A percentile compares a stretch with the other conserved stretches of the same genome.
phyloP scores from a whole-genome alignment of 1,140 invertebrate species.

The Probaryconus sp. region DNA sequence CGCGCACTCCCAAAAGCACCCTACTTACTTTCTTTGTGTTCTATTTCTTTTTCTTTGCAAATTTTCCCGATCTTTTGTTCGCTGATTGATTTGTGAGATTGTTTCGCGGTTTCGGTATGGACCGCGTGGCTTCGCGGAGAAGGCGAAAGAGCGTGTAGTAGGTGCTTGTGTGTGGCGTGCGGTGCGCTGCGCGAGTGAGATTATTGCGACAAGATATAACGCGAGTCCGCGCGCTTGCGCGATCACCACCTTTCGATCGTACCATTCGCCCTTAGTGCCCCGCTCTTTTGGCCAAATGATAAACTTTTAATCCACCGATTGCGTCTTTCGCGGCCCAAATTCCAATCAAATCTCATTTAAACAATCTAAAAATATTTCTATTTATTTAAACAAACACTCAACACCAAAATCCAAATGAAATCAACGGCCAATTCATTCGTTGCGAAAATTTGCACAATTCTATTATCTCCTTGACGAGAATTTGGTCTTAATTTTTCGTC shows the following conservation, averaged over 20 bases:
- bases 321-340: too few species aligned
- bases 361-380: too few species aligned
- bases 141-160: slow-evolving; percentile 64
- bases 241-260: slow-evolving; percentile 57
- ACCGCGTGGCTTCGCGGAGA: slow-evolving; percentile 72
- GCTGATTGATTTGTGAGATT: slow-evolving; percentile 7
- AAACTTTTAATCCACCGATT: not conserved
- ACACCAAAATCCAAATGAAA: slow-evolving; percentile 2
- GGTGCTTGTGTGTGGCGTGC: slow-evolving; percentile 76
- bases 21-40: too few species aligned
- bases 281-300: slow-evolving; percentile 49
- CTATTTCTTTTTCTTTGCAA: too few species aligned
- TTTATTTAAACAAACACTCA: too few species aligned
- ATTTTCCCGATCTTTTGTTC: slow-evolving; percentile 1
- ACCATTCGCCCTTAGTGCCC: slow-evolving; percentile 58
- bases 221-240: slow-evolving; percentile 75
- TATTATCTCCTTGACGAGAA: too few species aligned
- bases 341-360: too few species aligned
- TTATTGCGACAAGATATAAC: slow-evolving; percentile 74
- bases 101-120: slow-evolving; percentile 39
- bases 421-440: too few species aligned
- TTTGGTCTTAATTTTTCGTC: not conserved
- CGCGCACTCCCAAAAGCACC: slow-evolving; percentile 49
- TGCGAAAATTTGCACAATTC: too few species aligned
- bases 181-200: slow-evolving; percentile 78